A percentile compares a stretch with the other conserved stretches of the same genome.
Evolutionary conservation across 2,888 invertebrate genomes (phyloP).

Genomic region (Cordylochernes scorpioides): DNA sequence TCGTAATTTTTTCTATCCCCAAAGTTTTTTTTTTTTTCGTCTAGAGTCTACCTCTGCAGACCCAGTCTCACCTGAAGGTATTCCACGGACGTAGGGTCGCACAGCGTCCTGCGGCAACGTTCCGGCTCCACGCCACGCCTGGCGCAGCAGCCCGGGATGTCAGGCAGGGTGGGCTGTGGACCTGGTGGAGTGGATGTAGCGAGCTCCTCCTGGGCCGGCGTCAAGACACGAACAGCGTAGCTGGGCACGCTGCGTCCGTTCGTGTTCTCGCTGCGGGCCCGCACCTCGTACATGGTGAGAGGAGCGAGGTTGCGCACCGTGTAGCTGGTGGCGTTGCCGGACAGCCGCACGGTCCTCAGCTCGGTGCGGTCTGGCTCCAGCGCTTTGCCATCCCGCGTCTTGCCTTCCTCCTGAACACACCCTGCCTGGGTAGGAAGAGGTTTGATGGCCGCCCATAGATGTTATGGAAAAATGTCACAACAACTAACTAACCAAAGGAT

Average conservation of each 20-base stretch:
- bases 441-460: no score
- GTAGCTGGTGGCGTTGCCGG: slow-evolving; percentile 10
- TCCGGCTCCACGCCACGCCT: slow-evolving; percentile 42
- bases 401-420: slow-evolving; percentile 6
- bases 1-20: no score
- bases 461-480: no score
- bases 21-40: no score
- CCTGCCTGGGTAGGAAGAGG: no score
- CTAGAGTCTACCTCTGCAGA: no score
- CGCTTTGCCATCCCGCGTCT: no score
- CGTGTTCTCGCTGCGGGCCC: slow-evolving; percentile 40
- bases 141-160: slow-evolving; percentile 43
- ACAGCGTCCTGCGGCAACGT: slow-evolving; percentile 45
- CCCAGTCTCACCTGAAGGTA: no score
- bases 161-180: slow-evolving; percentile 38
- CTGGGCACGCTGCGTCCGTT: slow-evolving; percentile 51
- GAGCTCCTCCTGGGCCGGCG: slow-evolving; percentile 32
- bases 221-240: slow-evolving; percentile 40
- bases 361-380: no score
- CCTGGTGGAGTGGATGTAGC: slow-evolving; percentile 27
- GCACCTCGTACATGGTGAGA: slow-evolving; percentile 55
- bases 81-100: slow-evolving; percentile 49
- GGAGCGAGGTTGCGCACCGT: slow-evolving; percentile 37
- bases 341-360: no score
- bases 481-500: no score